Base-by-base conservation (phyloP, 2,113 vertebrate species). In the Agapornis roseicollis region DNA sequence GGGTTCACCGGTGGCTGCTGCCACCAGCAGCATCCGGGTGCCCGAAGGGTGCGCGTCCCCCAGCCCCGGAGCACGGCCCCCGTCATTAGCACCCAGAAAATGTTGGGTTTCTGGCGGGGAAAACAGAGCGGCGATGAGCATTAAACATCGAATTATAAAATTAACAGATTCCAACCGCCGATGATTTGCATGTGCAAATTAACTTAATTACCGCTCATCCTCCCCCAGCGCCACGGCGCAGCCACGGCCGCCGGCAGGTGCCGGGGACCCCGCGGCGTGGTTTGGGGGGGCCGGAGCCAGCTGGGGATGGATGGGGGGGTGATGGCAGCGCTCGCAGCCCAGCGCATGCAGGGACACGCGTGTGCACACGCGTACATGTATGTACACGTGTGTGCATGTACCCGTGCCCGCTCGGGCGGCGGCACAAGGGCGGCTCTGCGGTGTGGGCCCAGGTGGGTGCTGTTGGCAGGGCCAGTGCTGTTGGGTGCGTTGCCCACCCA, bases 81-180 rank as follows among this genome's bases (percentile, higher is more conserved):
- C n/a, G 2, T 94, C 94, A 91, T 91, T 96, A 95, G 41, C 91
- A 79, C 95, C 95, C 89, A 91, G 91, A 91, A 96, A 96, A 93
- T 49, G 74, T 50, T 61, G 91, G 87, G 74, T 89, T 94, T 89
- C 50, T 78, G 93, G 80, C 94, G 88, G 83, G 79, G 85, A 89
- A 97, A 96, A 96, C 96, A 97, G 71, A 68, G 94, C 90, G 93
- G 93, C 93, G 81, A 89, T 91, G 88, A 96, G 96, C 93, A 94
- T 97, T 96, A 97, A 97, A 97, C 95, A 97, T 92, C 94, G 72
- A 97, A 97, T 97, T 96, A 96, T 94, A 97, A 97, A 97, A 97
- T 97, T 97, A 96, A 97, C 96, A 96, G 95, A 97, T 97, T 95
- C 94, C 68, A 95, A 91, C 85, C 20, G 93, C 77, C 89, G 94